These are phyloP conservation scores for Margaritifera margaritifera DNA, from an alignment of 2,888 invertebrate species.

Conservation along the genomic window DNA sequence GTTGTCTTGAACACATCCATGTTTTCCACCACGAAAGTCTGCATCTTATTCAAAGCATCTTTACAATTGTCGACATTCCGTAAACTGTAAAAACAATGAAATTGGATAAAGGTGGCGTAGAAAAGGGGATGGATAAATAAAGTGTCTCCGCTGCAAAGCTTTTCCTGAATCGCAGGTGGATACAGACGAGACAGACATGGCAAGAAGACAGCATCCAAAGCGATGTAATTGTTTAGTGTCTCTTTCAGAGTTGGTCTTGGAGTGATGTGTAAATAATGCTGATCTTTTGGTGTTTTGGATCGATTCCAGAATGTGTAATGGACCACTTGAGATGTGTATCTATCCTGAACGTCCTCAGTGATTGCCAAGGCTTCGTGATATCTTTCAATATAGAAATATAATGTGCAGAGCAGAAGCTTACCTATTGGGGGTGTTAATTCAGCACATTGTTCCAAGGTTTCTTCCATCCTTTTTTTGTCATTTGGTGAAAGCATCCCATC, in stretches of 20 bases:
- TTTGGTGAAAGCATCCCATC: too few species aligned
- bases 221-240: conserved; percentile 1
- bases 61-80: neutral
- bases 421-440: too few species aligned
- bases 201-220: conserved; percentile 2
- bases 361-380: neutral
- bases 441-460: too few species aligned
- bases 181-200: neutral
- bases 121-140: conserved; percentile 2
- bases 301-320: conserved; percentile 7
- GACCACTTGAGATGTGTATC: neutral
- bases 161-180: neutral
- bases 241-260: neutral
- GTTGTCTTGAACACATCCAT: too few species aligned
- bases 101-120: neutral
- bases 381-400: neutral
- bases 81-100: neutral
- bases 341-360: neutral
- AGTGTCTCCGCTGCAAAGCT: neutral
- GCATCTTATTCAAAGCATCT: too few species aligned
- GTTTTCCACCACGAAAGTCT: too few species aligned
- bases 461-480: too few species aligned
- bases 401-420: neutral
- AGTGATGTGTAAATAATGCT: neutral
- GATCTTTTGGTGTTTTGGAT: conserved; percentile 1